phyloP scores from a whole-genome alignment of 2,113 vertebrate species.

The Ciconia boyciana region DNA sequence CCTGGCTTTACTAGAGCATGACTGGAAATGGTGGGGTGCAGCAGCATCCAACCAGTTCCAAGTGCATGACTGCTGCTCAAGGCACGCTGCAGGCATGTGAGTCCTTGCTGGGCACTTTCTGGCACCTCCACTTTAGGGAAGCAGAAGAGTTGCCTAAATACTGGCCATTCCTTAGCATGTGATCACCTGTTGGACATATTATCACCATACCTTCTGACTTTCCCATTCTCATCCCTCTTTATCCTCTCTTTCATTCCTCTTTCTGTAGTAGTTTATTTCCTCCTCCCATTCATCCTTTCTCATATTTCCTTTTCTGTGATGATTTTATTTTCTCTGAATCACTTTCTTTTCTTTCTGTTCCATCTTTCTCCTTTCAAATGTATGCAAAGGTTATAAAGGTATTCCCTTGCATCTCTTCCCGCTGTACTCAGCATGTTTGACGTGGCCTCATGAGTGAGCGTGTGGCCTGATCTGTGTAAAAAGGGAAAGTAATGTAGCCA shows the following conservation, averaged over 20 bases:
- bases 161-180: neutral
- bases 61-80: neutral
- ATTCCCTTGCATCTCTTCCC: neutral
- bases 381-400: neutral
- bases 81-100: neutral
- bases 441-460: neutral
- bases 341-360: neutral
- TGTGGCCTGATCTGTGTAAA: neutral
- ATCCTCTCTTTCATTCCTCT: neutral
- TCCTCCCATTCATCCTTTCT: neutral
- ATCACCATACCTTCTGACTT: neutral
- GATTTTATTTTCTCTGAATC: neutral
- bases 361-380: neutral
- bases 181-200: neutral
- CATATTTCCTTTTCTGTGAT: neutral
- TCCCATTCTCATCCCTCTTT: neutral
- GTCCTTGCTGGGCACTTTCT: fast-evolving
- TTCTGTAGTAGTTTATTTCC: neutral
- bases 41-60: neutral
- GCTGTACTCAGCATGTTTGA: neutral
- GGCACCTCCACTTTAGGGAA: neutral
- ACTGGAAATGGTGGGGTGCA: neutral
- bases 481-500: neutral
- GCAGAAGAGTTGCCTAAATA: neutral
- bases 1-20: neutral